phyloP scores from a whole-genome alignment of 2,888 invertebrate genomes.

The Mongoloraphidia duomilia region DNA sequence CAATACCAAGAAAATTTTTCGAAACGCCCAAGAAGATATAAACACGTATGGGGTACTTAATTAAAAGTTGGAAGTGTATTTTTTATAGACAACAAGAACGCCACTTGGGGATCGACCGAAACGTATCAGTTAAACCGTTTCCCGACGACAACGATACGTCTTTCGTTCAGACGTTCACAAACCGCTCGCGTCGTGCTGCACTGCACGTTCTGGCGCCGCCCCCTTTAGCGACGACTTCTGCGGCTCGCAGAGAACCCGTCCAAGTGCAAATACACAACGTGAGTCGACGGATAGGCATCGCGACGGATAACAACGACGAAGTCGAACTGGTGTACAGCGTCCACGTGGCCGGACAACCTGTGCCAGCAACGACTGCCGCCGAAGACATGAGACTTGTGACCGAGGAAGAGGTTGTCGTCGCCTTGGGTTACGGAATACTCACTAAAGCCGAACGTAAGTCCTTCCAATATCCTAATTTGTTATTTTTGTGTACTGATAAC shows the following conservation, averaged over 20 bases:
- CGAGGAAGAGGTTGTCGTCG: conserved; percentile 57
- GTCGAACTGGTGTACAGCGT: conserved; percentile 67
- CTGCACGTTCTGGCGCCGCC: conserved; percentile 11
- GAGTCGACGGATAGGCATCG: conserved; percentile 32
- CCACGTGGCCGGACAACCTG: conserved; percentile 62
- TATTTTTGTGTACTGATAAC: too few species aligned
- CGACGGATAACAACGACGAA: conserved; percentile 26
- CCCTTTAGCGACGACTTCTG: conserved; percentile 5
- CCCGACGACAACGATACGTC: conserved; percentile 6
- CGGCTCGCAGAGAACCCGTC: conserved; percentile 28
- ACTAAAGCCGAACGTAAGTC: conserved; percentile 76
- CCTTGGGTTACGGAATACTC: conserved; percentile 60
- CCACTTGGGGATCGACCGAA: conserved; percentile 51
- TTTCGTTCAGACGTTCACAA: conserved; percentile 8
- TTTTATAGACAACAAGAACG: conserved; percentile 57
- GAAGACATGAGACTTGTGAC: conserved; percentile 70
- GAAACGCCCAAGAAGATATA: background rate
- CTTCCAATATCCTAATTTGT: too few species aligned
- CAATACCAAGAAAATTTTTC: too few species aligned
- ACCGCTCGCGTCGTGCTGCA: conserved; percentile 19
- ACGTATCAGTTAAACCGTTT: conserved; percentile 1
- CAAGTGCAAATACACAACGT: conserved; percentile 54
- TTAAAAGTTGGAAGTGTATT: conserved; percentile 11
- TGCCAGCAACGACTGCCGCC: conserved; percentile 66
- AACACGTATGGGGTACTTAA: background rate